phyloP scores from a whole-genome alignment of 2,888 invertebrate genomes.

The Trachelus troglodyta region DNA sequence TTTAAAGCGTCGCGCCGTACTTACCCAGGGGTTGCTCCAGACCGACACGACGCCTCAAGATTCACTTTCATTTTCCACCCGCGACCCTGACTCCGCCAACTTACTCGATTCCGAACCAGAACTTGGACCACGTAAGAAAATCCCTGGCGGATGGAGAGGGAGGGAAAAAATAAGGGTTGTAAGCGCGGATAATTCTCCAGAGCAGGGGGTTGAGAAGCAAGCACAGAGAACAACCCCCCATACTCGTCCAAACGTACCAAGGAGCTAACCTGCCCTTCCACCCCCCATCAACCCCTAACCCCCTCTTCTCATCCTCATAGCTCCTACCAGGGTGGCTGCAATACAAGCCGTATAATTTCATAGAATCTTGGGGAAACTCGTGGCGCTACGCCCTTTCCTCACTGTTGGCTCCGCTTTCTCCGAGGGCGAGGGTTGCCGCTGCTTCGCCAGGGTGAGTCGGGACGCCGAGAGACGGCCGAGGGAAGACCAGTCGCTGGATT shows the following conservation, averaged over 20 bases:
- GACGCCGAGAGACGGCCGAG: constrained; percentile 32
- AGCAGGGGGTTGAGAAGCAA: constrained; percentile 28
- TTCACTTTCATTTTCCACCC: constrained; percentile 52
- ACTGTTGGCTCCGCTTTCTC: constrained; percentile 1
- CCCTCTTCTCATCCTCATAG: not conserved
- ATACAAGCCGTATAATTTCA: constrained; percentile 57
- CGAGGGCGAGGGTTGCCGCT: not conserved
- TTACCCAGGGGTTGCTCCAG: constrained; percentile 38
- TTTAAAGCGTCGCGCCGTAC: constrained; percentile 50
- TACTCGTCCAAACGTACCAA: not conserved
- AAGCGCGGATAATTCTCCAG: constrained; percentile 52
- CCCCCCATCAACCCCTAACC: not conserved
- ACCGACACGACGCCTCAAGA: constrained; percentile 49
- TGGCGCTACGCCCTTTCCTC: constrained; percentile 17
- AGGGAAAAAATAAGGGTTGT: constrained; percentile 46
- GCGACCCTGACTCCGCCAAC: constrained; percentile 9
- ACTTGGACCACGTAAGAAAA: constrained; percentile 16
- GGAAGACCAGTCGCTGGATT: constrained; percentile 21
- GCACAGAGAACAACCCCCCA: not conserved
- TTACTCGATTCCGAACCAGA: not conserved
- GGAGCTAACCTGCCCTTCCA: not conserved
- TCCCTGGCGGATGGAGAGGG: constrained; percentile 35
- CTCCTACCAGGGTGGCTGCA: constrained; percentile 32
- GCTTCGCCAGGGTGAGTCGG: constrained; percentile 9
- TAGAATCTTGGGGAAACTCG: constrained; percentile 53